Percentiles rank a stretch among this genome's conserved stretches.
These are phyloP conservation scores for Hypolimnas misippus DNA, from an alignment of 2,888 invertebrate species.

Conservation along the genomic window DNA sequence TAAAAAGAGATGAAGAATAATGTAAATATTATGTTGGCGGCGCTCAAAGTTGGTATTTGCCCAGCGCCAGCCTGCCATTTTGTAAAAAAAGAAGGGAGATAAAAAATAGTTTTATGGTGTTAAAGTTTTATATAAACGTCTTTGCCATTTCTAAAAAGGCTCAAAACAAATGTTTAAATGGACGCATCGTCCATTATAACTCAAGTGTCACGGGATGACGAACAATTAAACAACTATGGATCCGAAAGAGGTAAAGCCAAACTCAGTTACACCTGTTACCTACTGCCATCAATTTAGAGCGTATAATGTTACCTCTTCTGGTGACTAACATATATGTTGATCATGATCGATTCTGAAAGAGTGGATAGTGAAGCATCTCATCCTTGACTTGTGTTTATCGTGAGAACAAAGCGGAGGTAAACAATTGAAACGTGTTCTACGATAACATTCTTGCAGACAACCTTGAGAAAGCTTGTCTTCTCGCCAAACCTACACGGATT, in stretches of 20 bases:
- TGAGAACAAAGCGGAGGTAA: slow-evolving; percentile 69
- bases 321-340: slow-evolving; percentile 69
- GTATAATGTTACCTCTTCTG: slow-evolving; percentile 78
- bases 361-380: slow-evolving; percentile 52
- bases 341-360: slow-evolving; percentile 58
- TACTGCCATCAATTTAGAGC: slow-evolving; percentile 80
- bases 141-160: slow-evolving; percentile 81
- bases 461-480: slow-evolving; percentile 70
- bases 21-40: slow-evolving; percentile 61
- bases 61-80: slow-evolving; percentile 81
- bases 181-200: slow-evolving; percentile 99
- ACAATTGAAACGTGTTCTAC: slow-evolving; percentile 76
- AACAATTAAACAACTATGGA: slow-evolving; percentile 95
- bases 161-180: slow-evolving; percentile 88
- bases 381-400: slow-evolving; percentile 53
- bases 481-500: slow-evolving; percentile 54
- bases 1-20: slow-evolving; percentile 51
- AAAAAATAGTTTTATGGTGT: slow-evolving; percentile 85
- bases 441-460: slow-evolving; percentile 70
- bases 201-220: slow-evolving; percentile 99
- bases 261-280: slow-evolving; percentile 83
- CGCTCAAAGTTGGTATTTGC: slow-evolving; percentile 76
- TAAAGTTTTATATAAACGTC: slow-evolving; percentile 77
- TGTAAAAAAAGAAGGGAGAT: slow-evolving; percentile 83
- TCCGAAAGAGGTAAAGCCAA: slow-evolving; percentile 94